Percentiles rank a stretch among this genome's conserved stretches.
Conservation (phyloP, 2,888 invertebrate species). For the Tinea semifulvella region DNA sequence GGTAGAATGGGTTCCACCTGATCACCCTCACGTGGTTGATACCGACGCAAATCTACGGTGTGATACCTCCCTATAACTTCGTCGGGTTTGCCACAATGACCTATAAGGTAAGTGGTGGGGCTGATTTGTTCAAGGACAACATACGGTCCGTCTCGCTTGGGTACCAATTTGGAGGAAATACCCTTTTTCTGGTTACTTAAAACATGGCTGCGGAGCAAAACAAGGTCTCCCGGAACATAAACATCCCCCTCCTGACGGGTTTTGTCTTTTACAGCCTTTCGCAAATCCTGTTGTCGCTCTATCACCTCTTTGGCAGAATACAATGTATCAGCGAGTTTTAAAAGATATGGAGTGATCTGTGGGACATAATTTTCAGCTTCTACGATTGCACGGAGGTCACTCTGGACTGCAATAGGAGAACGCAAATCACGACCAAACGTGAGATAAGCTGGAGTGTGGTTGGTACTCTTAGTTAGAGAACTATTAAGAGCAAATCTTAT, state of each 20-base stretch:
- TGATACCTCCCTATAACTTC: conserved; percentile 6
- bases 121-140: conserved; percentile 1
- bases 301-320: conserved; percentile 10
- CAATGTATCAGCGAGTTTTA: conserved; percentile 14
- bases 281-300: conserved; percentile 17
- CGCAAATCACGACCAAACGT: conserved; percentile 23
- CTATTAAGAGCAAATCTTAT: conserved; percentile 39
- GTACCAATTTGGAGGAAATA: conserved; percentile 9
- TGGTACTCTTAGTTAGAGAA: conserved; percentile 20
- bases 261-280: conserved; percentile 14
- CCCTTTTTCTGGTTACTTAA: conserved; percentile 1
- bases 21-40: no score
- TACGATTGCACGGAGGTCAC: conserved; percentile 16
- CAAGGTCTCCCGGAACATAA: conserved; percentile 8
- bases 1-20: conserved; percentile 2
- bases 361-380: conserved; percentile 10
- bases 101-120: conserved; percentile 4
- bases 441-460: conserved; percentile 21
- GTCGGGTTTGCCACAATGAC: background rate
- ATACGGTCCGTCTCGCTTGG: conserved; percentile 14
- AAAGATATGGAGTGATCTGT: conserved; percentile 19
- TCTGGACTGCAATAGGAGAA: conserved; percentile 18
- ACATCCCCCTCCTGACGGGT: background rate
- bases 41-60: conserved; percentile 1
- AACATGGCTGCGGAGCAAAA: background rate